These are phyloP conservation scores for Pygmarrhopalites habei DNA, from an alignment of 1,140 invertebrate species.

Conservation along the genomic window DNA sequence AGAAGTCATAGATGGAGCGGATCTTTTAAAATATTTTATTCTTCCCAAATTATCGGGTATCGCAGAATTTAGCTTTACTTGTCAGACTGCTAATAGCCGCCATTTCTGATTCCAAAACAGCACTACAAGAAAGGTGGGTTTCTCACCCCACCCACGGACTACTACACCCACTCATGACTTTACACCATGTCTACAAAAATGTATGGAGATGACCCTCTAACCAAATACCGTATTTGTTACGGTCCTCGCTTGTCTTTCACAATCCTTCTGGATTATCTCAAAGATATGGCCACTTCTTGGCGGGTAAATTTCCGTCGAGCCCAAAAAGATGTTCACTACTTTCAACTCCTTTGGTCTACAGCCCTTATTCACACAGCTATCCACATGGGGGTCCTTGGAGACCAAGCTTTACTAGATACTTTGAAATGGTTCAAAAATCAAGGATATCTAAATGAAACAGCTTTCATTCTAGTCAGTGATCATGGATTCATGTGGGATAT, in stretches of 20 bases:
- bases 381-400: conserved; percentile 23
- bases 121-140: conserved; percentile 48
- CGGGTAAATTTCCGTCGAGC: too few species aligned
- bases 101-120: conserved; percentile 48
- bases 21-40: too few species aligned
- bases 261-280: conserved; percentile 12
- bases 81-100: too few species aligned
- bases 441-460: conserved; percentile 46
- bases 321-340: conserved; percentile 20
- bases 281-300: neutral
- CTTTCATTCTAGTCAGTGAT: conserved; percentile 77
- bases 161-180: conserved; percentile 51
- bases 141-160: conserved; percentile 45
- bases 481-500: conserved; percentile 83
- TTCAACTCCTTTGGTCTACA: conserved; percentile 35
- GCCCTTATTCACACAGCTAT: conserved; percentile 34
- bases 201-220: conserved; percentile 5
- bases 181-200: conserved; percentile 24
- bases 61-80: too few species aligned
- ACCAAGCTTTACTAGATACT: conserved; percentile 36
- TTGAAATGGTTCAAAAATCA: conserved; percentile 18
- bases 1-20: too few species aligned
- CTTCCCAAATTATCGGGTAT: too few species aligned
- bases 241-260: conserved; percentile 27
- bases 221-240: conserved; percentile 38